Percentiles rank a stretch among this genome's conserved stretches.
Evolutionary conservation across 2,888 invertebrate species (phyloP).

Genomic region (Prosapia bicincta): DNA sequence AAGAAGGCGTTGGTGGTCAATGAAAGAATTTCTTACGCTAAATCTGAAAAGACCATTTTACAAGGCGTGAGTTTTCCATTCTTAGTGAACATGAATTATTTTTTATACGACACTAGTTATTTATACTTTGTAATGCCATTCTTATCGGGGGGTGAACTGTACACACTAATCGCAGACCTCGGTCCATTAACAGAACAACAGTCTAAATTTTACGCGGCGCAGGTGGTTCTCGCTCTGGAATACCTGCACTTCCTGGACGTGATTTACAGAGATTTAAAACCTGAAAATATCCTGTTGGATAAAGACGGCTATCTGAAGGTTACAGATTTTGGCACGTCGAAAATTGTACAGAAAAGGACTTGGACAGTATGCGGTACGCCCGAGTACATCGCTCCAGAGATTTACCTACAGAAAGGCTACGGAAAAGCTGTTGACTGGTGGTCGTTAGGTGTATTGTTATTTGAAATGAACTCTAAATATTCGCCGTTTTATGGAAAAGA

Average conservation of each 20-base stretch:
- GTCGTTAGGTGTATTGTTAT: constrained; percentile 86
- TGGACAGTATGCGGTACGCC: constrained; percentile 58
- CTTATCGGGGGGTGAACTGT: constrained; percentile 84
- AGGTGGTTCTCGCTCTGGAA: constrained; percentile 86
- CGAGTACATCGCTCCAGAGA: constrained; percentile 57
- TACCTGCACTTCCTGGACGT: constrained; percentile 85
- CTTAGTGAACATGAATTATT: constrained; percentile 79
- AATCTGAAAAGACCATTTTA: constrained; percentile 77
- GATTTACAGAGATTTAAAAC: constrained; percentile 88
- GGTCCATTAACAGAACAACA: constrained; percentile 57
- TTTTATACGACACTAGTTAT: constrained; percentile 81
- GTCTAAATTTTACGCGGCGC: constrained; percentile 86
- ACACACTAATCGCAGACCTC: constrained; percentile 65
- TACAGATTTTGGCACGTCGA: constrained; percentile 94
- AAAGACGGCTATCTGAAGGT: constrained; percentile 76
- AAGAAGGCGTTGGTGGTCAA: background rate
- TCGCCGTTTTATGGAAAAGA: constrained; percentile 91
- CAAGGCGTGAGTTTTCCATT: constrained; percentile 89
- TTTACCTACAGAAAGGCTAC: constrained; percentile 87
- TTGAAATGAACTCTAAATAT: constrained; percentile 87
- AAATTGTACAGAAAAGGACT: constrained; percentile 58
- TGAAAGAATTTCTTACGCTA: background rate
- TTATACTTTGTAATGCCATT: constrained; percentile 83
- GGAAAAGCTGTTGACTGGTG: constrained; percentile 95
- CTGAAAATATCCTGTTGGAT: constrained; percentile 86